phyloP scores from a whole-genome alignment of 2,888 invertebrate genomes.

The Ditula angustiorana region DNA sequence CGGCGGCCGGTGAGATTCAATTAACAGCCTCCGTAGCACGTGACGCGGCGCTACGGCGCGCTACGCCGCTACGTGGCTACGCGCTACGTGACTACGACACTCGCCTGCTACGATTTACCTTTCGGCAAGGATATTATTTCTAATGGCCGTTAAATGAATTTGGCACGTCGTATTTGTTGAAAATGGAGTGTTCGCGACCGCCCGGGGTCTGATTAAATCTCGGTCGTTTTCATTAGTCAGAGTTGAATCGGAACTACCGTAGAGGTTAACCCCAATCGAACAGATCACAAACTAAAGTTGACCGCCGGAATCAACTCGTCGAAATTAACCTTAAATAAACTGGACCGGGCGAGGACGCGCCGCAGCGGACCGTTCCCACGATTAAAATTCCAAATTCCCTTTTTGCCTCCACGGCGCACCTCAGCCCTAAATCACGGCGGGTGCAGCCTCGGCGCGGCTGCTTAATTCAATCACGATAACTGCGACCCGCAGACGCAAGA shows the following conservation, averaged over 20 bases:
- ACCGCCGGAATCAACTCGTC: constrained; percentile 66
- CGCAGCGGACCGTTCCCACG: constrained; percentile 66
- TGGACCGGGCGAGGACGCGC: constrained; percentile 41
- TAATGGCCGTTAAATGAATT: constrained; percentile 11
- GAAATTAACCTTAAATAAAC: constrained; percentile 81
- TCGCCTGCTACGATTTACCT: constrained; percentile 28
- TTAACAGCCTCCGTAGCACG: constrained; percentile 68
- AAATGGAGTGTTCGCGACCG: constrained; percentile 1
- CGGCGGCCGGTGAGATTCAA: constrained; percentile 61
- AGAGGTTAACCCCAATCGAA: constrained; percentile 56
- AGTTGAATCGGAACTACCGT: constrained; percentile 35
- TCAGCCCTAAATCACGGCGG: constrained; percentile 71
- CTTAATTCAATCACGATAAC: constrained; percentile 85
- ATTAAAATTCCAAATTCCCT: constrained; percentile 76
- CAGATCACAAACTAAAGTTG: constrained; percentile 63
- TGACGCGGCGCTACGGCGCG: constrained; percentile 50
- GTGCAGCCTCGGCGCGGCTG: constrained; percentile 60
- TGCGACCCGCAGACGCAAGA: constrained; percentile 75
- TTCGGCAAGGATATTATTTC: constrained; percentile 23
- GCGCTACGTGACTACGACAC: constrained; percentile 45
- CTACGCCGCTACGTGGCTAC: constrained; percentile 54
- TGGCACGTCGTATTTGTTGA: constrained; percentile 24
- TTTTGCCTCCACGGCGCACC: constrained; percentile 57
- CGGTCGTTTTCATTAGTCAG: constrained; percentile 30
- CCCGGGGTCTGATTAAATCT: constrained; percentile 12